Percentiles rank a stretch among this genome's conserved stretches.
phyloP scores from a whole-genome alignment of 2,113 vertebrate species.

The Gulo gulo region DNA sequence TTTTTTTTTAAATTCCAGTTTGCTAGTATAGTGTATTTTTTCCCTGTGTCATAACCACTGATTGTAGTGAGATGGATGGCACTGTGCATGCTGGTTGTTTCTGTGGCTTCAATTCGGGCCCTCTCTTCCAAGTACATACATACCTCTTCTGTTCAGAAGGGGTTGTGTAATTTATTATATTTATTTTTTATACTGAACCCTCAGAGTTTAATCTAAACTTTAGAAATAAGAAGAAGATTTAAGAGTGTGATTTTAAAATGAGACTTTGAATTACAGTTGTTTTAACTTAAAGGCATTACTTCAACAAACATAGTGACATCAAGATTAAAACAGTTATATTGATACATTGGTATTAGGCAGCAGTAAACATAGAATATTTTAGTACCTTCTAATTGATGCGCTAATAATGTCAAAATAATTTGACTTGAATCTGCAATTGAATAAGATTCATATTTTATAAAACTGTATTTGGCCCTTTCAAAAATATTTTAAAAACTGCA shows the following conservation, averaged over 20 bases:
- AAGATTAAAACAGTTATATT: neutral
- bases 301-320: neutral
- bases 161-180: neutral
- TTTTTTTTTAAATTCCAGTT: neutral
- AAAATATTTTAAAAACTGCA: neutral
- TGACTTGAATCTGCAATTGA: neutral
- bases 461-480: neutral
- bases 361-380: neutral
- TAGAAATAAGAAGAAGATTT: neutral
- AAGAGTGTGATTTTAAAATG: neutral
- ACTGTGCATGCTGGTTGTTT: neutral
- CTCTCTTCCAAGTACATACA: neutral
- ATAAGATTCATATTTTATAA: neutral
- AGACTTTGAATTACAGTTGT: neutral
- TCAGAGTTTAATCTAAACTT: neutral
- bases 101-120: neutral
- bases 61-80: neutral
- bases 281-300: neutral
- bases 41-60: neutral
- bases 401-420: neutral
- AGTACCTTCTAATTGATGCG: neutral
- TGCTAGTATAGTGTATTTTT: neutral
- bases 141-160: neutral
- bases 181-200: neutral
- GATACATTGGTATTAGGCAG: neutral